These are phyloP conservation scores for Cecropterus lyciades DNA, from an alignment of 1,140 invertebrate species.

Conservation along the genomic window DNA sequence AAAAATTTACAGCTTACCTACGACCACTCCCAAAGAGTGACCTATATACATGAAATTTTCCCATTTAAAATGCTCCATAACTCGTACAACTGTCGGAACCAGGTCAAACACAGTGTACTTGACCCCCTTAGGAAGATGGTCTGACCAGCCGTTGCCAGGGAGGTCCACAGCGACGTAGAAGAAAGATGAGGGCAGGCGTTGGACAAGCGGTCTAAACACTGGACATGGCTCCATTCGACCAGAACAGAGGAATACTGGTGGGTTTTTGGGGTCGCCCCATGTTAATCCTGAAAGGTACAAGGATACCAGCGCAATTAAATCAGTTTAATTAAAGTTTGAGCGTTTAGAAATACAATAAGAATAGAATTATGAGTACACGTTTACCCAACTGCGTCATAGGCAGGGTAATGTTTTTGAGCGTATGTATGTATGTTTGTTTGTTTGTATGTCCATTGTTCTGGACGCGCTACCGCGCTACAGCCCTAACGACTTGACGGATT, in stretches of 20 bases:
- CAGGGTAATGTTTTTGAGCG: no score
- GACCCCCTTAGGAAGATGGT: slow-evolving; percentile 53
- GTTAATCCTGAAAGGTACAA: slow-evolving; percentile 44
- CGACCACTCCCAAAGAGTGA: slow-evolving; percentile 51
- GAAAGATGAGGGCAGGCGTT: slow-evolving; percentile 47
- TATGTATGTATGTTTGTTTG: no score
- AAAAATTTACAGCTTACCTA: slow-evolving; percentile 49
- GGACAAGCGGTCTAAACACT: slow-evolving; percentile 52
- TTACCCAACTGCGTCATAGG: no score
- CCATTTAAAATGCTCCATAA: slow-evolving; percentile 60
- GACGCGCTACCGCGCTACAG: no score
- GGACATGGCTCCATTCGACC: slow-evolving; percentile 57
- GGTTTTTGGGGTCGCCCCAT: slow-evolving; percentile 54
- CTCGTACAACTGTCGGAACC: slow-evolving; percentile 47
- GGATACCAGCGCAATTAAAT: no score
- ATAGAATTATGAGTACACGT: no score
- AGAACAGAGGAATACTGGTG: slow-evolving; percentile 54
- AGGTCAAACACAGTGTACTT: slow-evolving; percentile 50
- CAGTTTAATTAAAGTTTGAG: no score
- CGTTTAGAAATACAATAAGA: no score
- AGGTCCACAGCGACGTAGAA: slow-evolving; percentile 62
- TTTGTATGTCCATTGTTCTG: no score
- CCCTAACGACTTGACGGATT: no score
- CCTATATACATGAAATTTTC: slow-evolving; percentile 55
- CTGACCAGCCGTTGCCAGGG: slow-evolving; percentile 60